Evolutionary conservation across 2,113 vertebrate genomes (phyloP).

Genomic region (Psephotus haematonotus): DNA sequence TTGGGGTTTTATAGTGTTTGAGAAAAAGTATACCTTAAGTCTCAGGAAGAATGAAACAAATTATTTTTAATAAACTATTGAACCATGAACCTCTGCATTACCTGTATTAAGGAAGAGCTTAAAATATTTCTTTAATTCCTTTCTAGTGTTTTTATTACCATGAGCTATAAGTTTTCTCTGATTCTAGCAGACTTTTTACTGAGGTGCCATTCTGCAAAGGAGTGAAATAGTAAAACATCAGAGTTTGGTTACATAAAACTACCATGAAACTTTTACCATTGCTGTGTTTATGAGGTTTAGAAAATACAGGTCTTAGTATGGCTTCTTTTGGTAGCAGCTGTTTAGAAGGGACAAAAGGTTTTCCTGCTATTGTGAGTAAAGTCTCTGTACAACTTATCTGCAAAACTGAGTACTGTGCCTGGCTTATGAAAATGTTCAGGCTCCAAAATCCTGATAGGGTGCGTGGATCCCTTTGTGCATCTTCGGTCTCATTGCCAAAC

Average conservation of each 20-base stretch:
- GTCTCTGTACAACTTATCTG: neutral
- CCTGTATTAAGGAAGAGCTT: neutral
- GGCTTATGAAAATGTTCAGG: neutral
- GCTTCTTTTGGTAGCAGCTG: neutral
- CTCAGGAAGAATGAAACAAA: neutral
- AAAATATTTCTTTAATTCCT: neutral
- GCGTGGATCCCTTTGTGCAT: neutral
- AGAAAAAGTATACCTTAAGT: neutral
- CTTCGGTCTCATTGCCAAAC: neutral
- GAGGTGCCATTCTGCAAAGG: neutral
- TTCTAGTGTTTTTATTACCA: neutral
- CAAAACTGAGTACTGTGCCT: neutral
- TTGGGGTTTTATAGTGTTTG: neutral
- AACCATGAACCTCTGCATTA: neutral
- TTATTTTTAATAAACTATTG: neutral
- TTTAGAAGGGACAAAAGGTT: neutral
- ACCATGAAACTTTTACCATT: neutral
- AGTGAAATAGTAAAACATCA: neutral
- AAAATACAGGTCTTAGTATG: neutral
- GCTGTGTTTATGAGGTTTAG: neutral
- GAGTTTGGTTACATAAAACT: neutral
- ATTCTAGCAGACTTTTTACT: neutral
- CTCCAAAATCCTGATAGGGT: neutral
- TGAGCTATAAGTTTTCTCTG: neutral
- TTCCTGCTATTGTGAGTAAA: neutral